phyloP scores from a whole-genome alignment of 2,797 vertebrate genomes.

The Florisuga fusca region DNA sequence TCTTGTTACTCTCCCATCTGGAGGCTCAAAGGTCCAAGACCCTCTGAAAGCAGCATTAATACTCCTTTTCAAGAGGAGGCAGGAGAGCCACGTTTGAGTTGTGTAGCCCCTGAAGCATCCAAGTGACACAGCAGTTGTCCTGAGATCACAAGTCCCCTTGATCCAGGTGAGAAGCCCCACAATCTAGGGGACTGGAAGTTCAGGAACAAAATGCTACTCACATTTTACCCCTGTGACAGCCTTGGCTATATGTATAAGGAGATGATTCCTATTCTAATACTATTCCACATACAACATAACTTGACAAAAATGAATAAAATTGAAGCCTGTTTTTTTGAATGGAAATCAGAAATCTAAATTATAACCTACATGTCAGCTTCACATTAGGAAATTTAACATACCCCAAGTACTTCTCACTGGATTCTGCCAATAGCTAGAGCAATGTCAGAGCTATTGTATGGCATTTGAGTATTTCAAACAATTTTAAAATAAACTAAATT shows the following conservation, averaged over 20 bases:
- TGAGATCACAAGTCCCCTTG: not conserved
- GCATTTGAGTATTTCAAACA: not conserved
- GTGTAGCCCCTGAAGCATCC: not conserved
- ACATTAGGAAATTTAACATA: not conserved
- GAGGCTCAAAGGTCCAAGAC: not conserved
- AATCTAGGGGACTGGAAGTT: not conserved
- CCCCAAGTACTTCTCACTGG: not conserved
- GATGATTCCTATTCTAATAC: not conserved
- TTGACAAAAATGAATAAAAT: constrained; percentile 18
- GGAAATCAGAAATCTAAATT: constrained; percentile 33
- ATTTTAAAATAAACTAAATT: not conserved
- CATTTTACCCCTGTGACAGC: not conserved
- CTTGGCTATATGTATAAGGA: not conserved
- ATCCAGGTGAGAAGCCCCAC: not conserved
- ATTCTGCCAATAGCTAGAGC: not conserved
- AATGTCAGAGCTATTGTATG: not conserved
- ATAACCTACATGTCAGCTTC: not conserved
- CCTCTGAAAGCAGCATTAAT: not conserved
- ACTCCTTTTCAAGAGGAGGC: not conserved
- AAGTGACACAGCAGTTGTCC: not conserved
- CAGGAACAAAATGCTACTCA: too few species aligned
- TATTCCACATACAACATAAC: not conserved
- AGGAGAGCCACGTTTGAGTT: not conserved
- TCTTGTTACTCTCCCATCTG: too few species aligned
- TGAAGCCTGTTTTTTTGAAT: not conserved